These are phyloP conservation scores for Sciurus niger DNA, from an alignment of 2,113 vertebrate genomes.

Conservation along the genomic window DNA sequence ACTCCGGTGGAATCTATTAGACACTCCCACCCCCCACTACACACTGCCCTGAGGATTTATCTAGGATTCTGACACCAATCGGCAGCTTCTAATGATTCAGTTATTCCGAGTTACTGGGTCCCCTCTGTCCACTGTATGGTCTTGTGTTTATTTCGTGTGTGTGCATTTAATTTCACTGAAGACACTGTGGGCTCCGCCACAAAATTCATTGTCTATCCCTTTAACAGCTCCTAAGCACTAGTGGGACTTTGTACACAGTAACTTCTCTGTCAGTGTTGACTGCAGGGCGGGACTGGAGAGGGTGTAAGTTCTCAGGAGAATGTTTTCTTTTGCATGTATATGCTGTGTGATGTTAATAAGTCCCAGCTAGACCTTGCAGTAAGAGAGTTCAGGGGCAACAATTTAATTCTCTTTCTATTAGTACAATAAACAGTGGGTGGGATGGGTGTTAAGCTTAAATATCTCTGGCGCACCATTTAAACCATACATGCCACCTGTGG, in stretches of 20 bases:
- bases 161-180: neutral
- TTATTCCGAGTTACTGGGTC: neutral
- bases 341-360: conserved; percentile 52
- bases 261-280: conserved; percentile 51
- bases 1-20: neutral
- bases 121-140: neutral
- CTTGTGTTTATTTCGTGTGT: neutral
- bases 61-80: neutral
- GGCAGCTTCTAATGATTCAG: neutral
- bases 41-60: neutral
- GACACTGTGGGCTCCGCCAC: neutral
- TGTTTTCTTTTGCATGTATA: neutral
- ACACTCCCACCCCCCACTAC: neutral
- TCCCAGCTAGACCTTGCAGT: conserved; percentile 28
- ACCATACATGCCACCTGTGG: conserved; percentile 26
- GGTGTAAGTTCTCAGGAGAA: conserved; percentile 36
- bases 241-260: neutral
- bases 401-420: conserved; percentile 69
- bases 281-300: neutral
- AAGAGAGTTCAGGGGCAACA: neutral
- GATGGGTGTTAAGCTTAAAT: conserved; percentile 23
- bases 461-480: neutral
- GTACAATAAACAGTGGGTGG: conserved; percentile 66
- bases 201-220: neutral
- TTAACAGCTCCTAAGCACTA: neutral